These are phyloP conservation scores for Miniopterus natalensis DNA, from an alignment of 2,113 vertebrate species.

Conservation along the genomic window DNA sequence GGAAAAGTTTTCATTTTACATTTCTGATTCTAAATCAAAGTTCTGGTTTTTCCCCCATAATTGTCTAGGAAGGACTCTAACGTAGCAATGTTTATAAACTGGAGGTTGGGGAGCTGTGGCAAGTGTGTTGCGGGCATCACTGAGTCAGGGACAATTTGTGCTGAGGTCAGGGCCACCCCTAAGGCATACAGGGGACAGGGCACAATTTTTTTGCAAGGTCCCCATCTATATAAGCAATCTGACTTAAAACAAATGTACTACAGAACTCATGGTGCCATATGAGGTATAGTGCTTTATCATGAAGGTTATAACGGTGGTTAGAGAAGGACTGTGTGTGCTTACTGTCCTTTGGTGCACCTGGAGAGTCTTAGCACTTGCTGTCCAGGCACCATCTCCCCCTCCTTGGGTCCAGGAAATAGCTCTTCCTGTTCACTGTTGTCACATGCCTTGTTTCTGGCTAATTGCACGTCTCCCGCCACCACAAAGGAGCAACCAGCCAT, in stretches of 20 bases:
- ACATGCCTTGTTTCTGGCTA: not conserved
- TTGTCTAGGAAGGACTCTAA: not conserved
- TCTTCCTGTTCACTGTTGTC: conserved; percentile 9
- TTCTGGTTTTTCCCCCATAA: not conserved
- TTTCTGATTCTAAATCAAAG: not conserved
- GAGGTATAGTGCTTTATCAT: not conserved
- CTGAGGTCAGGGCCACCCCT: not conserved
- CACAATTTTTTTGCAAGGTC: not conserved
- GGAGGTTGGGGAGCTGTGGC: not conserved
- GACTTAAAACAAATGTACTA: not conserved
- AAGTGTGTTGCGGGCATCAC: not conserved
- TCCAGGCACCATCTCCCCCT: not conserved
- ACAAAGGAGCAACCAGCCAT: not conserved
- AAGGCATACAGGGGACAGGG: not conserved
- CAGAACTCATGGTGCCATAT: not conserved
- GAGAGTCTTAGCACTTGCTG: not conserved
- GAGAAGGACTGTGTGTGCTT: not conserved
- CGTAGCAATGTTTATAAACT: not conserved
- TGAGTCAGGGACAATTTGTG: not conserved
- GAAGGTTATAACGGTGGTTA: not conserved
- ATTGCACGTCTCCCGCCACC: not conserved
- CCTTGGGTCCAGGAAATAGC: not conserved
- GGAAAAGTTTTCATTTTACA: not conserved
- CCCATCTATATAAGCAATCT: not conserved
- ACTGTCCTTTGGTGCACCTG: not conserved